These are phyloP conservation scores for Dissostichus mawsoni DNA, from an alignment of 2,113 vertebrate genomes.

Conservation along the genomic window DNA sequence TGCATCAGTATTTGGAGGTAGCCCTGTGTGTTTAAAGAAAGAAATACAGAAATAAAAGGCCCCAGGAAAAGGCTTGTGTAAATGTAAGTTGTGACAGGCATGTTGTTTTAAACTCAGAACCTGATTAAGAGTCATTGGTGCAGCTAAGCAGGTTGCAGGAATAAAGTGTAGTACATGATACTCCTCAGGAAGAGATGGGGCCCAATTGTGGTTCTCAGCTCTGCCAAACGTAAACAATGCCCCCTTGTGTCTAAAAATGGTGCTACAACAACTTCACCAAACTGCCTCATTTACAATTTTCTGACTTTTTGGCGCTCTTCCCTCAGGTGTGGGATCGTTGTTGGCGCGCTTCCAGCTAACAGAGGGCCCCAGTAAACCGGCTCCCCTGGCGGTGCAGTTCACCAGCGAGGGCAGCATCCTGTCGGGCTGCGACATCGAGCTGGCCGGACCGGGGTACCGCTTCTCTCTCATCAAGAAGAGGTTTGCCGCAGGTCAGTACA, in stretches of 20 bases:
- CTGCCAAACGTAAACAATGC: neutral
- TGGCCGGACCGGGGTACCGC: slow-evolving; percentile 94
- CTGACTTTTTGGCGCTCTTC: neutral
- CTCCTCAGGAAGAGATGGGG: neutral
- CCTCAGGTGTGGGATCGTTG: slow-evolving; percentile 92
- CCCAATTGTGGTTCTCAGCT: neutral
- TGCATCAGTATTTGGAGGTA: neutral
- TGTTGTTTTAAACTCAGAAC: neutral
- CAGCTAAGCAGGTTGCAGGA: neutral
- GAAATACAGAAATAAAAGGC: neutral
- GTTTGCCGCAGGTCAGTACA: slow-evolving; percentile 93
- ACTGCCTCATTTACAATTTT: neutral
- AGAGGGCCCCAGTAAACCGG: slow-evolving; percentile 93
- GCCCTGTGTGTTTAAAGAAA: neutral
- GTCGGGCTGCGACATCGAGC: slow-evolving; percentile 95
- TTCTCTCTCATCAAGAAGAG: slow-evolving; percentile 99
- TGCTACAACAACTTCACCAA: slow-evolving; percentile 6
- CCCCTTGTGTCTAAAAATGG: slow-evolving; percentile 37
- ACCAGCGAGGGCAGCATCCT: slow-evolving; percentile 97
- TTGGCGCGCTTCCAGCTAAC: slow-evolving; percentile 94
- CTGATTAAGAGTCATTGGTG: neutral
- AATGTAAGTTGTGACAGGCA: neutral
- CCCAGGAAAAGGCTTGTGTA: neutral
- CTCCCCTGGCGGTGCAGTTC: slow-evolving; percentile 95
- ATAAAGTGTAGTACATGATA: neutral